Conservation (phyloP, 2,113 vertebrate species). For the Puma concolor region DNA sequence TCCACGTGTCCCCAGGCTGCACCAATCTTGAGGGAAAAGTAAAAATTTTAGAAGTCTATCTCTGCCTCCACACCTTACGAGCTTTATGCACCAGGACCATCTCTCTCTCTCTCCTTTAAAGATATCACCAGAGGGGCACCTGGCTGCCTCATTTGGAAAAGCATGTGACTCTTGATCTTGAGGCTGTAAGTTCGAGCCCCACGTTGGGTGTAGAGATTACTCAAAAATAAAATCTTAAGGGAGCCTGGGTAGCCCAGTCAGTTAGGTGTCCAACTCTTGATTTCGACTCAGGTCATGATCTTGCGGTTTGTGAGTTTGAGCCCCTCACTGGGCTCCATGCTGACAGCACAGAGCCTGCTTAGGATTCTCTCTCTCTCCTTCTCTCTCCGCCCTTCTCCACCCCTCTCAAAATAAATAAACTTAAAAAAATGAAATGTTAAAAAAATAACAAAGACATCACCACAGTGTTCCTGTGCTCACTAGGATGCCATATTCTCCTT, state of each 20-base stretch:
- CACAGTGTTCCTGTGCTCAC: not conserved
- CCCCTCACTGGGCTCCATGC: too few relatives aligned
- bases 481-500: not conserved
- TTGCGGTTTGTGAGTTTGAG: too few relatives aligned
- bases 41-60: not conserved
- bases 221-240: not conserved
- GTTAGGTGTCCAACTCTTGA: too few relatives aligned
- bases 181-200: not conserved
- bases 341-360: too few relatives aligned
- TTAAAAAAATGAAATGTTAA: not conserved
- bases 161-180: not conserved
- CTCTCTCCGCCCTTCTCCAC: too few relatives aligned
- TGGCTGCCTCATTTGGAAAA: not conserved
- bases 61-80: not conserved
- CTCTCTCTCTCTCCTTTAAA: not conserved
- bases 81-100: not conserved
- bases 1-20: not conserved
- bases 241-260: too few relatives aligned
- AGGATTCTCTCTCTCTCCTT: too few relatives aligned
- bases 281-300: too few relatives aligned
- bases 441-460: not conserved
- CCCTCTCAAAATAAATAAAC: too few relatives aligned
- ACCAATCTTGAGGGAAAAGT: not conserved
- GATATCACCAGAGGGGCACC: not conserved
- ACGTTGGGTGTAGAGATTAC: not conserved